These are phyloP conservation scores for Enteromius radiatus DNA, from an alignment of 2,797 vertebrate species.

Conservation along the genomic window DNA sequence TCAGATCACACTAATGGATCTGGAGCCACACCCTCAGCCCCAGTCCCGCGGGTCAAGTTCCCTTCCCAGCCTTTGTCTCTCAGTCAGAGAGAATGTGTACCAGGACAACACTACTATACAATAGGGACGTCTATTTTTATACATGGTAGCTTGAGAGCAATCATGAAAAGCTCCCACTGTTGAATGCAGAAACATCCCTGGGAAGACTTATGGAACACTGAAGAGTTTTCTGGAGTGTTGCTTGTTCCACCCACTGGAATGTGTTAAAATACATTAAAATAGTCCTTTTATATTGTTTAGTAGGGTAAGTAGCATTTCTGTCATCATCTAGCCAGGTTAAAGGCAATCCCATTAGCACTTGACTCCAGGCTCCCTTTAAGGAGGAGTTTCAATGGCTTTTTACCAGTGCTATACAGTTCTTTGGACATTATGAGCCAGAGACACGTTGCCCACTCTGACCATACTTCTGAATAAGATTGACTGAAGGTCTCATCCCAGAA, in stretches of 20 bases:
- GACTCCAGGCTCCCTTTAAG: slow-evolving; percentile 25
- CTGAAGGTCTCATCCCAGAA: slow-evolving; percentile 44
- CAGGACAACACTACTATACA: slow-evolving; percentile 39
- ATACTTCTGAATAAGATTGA: slow-evolving; percentile 42
- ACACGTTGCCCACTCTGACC: slow-evolving; percentile 37
- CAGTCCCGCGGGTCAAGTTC: slow-evolving; percentile 54
- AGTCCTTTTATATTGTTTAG: slow-evolving; percentile 31
- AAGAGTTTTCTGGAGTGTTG: slow-evolving; percentile 15
- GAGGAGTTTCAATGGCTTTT: slow-evolving; percentile 39
- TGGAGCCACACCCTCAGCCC: slow-evolving; percentile 64
- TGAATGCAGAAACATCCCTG: slow-evolving; percentile 11
- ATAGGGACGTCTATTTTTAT: slow-evolving; percentile 41
- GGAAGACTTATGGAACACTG: slow-evolving; percentile 6
- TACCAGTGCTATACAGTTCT: slow-evolving; percentile 33
- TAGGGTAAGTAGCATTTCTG: not conserved
- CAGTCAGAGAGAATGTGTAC: slow-evolving; percentile 44
- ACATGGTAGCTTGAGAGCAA: not conserved
- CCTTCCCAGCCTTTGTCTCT: slow-evolving; percentile 48
- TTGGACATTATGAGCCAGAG: slow-evolving; percentile 38
- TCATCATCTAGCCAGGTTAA: slow-evolving; percentile 9
- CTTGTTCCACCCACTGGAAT: slow-evolving; percentile 20
- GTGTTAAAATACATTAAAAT: not conserved
- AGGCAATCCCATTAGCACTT: slow-evolving; percentile 39
- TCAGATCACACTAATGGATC: slow-evolving; percentile 67
- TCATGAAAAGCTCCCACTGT: slow-evolving; percentile 44